Base-by-base conservation (phyloP, 2,888 invertebrate genomes). In the Dexiosoma caninum region DNA sequence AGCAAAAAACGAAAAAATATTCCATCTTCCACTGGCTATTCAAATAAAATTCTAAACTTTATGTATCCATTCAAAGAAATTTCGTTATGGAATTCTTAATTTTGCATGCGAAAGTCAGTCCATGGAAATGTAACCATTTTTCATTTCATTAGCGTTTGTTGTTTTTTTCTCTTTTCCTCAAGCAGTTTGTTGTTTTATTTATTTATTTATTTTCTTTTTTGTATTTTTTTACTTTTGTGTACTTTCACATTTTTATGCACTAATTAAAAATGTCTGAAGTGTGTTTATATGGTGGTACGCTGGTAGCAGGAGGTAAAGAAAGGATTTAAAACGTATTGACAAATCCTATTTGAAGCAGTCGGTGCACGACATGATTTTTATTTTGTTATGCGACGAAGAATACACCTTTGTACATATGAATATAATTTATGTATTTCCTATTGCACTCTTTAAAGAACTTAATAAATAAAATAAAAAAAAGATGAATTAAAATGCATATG, bases 191-290 rank as follows among this genome's bases (percentile, higher is more conserved):
- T 60, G 10, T 16, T 55, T 27, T 57, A 9, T 37, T 37, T 37
- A 32, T 37, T 37, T 37, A 32, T 30, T 32, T 40, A 12, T 7
- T 8, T 35, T 14, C 12, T 40, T 19, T 51, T 64, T 42, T 8
- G 51, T 7, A 27, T 16, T 53, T 49, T 32, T 60, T 49, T 16
- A 14, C 53, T 67, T 67, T 57, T 72, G 16, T 60, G 40, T 60
- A 60, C 60, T 27, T 78, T 19, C 9, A 60, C 51, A 21, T 69
- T 62, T 78, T 46, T 64, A 59, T 74, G 42, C 78, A 74, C 74
- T 79, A 79, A 79, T 79, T 79, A 79, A 79, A 79, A 79, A 60
- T 69, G 78, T 79, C 78, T 79, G 78, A 79, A 79, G 78, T 57
- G 55, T 37, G 62, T 44, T 44, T 35, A 12, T 12, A n/a, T 2